A percentile compares a stretch with the other conserved stretches of the same genome.
Evolutionary conservation across 1,140 invertebrate genomes (phyloP).

Genomic region (Drosophila paulistorum): DNA sequence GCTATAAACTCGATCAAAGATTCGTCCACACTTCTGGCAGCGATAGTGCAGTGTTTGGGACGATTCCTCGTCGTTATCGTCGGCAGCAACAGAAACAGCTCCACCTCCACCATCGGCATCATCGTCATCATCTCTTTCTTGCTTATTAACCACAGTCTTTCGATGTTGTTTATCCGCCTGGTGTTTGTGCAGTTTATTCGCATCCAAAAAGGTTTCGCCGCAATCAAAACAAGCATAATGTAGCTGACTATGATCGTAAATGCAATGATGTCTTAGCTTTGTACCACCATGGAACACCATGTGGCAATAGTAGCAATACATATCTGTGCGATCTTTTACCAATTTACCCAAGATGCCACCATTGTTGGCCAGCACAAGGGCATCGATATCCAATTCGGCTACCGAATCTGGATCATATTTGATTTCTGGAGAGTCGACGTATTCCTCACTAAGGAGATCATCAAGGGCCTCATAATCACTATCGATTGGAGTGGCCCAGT

Average conservation of each 20-base stretch:
- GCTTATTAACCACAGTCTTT: too few species aligned
- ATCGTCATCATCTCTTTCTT: too few species aligned
- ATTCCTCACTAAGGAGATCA: not conserved
- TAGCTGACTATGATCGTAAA: not conserved
- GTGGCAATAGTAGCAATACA: not conserved
- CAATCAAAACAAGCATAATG: not conserved
- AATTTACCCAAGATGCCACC: not conserved
- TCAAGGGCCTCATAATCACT: slow-evolving; percentile 2
- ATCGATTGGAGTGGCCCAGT: not conserved
- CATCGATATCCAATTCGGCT: not conserved
- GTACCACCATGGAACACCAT: not conserved
- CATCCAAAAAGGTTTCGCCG: not conserved
- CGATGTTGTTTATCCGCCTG: not conserved
- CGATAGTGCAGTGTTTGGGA: not conserved
- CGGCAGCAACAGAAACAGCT: too few species aligned
- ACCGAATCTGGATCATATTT: not conserved
- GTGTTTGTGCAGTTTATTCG: not conserved
- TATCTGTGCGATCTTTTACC: not conserved
- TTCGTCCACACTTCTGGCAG: not conserved
- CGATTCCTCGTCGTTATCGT: not conserved
- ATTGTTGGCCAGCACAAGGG: not conserved
- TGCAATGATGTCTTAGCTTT: not conserved
- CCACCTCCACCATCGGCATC: too few species aligned
- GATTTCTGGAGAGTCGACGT: not conserved
- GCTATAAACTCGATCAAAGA: not conserved